These are phyloP conservation scores for cattle (Bos taurus) DNA, from an alignment of 2,113 vertebrate species.

Conservation along the genomic window DNA sequence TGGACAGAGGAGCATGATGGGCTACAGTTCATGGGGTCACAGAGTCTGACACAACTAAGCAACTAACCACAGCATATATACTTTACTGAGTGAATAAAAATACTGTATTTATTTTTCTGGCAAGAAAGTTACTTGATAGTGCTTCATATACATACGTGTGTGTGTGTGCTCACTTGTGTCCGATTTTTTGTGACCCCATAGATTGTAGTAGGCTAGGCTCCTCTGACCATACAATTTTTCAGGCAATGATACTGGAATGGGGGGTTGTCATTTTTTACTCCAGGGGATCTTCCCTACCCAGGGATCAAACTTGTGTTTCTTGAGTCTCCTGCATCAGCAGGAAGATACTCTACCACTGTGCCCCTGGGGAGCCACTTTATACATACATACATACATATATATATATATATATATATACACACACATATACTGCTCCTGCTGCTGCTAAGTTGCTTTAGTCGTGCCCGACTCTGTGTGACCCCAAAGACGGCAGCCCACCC, in stretches of 20 bases:
- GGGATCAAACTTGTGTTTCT: background rate
- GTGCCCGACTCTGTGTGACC: too few species aligned
- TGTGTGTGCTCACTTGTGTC: background rate
- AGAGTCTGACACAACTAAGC: background rate
- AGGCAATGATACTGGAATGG: background rate
- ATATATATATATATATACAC: too few species aligned
- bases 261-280: background rate
- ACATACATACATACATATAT: too few species aligned
- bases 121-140: background rate
- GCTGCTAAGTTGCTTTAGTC: accelerated
- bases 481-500: too few species aligned
- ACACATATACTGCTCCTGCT: too few species aligned
- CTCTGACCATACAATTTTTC: background rate
- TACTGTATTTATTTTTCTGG: background rate
- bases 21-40: background rate
- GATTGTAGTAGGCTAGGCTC: background rate
- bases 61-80: background rate
- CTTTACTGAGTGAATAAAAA: background rate
- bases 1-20: background rate
- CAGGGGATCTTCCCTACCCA: background rate
- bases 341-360: background rate
- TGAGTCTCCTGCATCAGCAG: background rate
- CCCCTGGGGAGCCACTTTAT: background rate
- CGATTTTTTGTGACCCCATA: background rate
- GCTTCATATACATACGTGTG: background rate